phyloP scores from a whole-genome alignment of 2,888 invertebrate genomes.

The Harpalus rubripes region DNA sequence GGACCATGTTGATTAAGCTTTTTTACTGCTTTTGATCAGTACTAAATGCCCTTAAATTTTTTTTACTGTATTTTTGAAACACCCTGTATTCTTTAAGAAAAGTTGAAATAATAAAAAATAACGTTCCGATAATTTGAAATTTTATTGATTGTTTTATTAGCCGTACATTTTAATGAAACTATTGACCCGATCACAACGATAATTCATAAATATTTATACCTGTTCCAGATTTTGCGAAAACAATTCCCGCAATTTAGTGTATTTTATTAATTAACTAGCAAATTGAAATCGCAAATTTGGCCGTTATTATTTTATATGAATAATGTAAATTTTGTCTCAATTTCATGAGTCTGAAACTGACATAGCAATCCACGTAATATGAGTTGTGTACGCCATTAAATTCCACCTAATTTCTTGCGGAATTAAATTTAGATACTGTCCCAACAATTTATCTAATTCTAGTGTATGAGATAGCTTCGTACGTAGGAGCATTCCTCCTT shows the following conservation, averaged over 20 bases:
- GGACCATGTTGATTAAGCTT: no score
- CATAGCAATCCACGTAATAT: constrained; percentile 4
- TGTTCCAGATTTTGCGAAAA: not conserved
- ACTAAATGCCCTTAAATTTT: no score
- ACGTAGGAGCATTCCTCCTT: not conserved
- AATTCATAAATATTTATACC: not conserved
- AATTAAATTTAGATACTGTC: not conserved
- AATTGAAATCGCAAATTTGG: constrained; percentile 10
- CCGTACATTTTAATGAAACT: not conserved
- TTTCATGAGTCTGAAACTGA: not conserved
- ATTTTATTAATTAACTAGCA: constrained; percentile 27
- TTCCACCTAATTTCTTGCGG: constrained; percentile 9
- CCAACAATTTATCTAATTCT: constrained; percentile 2
- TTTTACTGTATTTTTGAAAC: no score
- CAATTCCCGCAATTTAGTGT: constrained; percentile 9
- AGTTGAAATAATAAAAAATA: no score
- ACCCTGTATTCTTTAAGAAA: no score
- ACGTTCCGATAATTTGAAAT: not conserved
- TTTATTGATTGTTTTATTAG: not conserved
- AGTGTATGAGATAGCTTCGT: not conserved
- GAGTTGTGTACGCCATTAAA: constrained; percentile 31
- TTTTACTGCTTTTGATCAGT: no score
- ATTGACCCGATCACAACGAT: not conserved
- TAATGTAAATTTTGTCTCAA: constrained; percentile 2
- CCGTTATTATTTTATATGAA: constrained; percentile 8